phyloP scores from a whole-genome alignment of 2,888 invertebrate genomes.

The Campaea margaritaria region DNA sequence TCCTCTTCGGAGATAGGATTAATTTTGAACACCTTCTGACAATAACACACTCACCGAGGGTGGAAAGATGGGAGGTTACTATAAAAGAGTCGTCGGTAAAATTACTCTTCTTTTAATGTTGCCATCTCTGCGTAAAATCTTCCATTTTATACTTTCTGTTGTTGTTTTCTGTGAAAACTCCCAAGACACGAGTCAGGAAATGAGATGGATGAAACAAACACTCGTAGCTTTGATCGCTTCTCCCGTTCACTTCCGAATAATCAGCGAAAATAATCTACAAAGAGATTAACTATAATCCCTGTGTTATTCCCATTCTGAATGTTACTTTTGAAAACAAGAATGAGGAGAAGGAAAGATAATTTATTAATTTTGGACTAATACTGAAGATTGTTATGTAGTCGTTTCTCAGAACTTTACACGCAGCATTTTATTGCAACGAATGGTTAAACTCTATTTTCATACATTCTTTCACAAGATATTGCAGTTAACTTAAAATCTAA shows the following conservation, averaged over 20 bases:
- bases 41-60: no score
- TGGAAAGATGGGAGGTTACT: no score
- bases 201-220: constrained; percentile 36
- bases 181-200: constrained; percentile 29
- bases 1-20: no score
- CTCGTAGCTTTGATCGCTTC: constrained; percentile 36
- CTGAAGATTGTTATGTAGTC: no score
- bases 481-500: no score
- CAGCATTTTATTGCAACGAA: no score
- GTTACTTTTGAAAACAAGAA: background rate
- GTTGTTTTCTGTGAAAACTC: constrained; percentile 18
- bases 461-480: no score
- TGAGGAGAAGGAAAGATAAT: background rate
- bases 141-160: constrained; percentile 9
- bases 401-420: no score
- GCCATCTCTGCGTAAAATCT: constrained; percentile 2
- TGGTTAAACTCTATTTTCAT: no score
- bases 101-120: background rate
- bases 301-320: constrained; percentile 7
- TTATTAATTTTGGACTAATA: no score
- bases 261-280: constrained; percentile 18
- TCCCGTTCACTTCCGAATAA: constrained; percentile 21
- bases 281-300: constrained; percentile 17
- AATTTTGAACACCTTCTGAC: no score
- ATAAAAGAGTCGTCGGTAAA: no score